Conservation (phyloP, 1,140 invertebrate genomes). For the Drosophila punjabiensis region DNA sequence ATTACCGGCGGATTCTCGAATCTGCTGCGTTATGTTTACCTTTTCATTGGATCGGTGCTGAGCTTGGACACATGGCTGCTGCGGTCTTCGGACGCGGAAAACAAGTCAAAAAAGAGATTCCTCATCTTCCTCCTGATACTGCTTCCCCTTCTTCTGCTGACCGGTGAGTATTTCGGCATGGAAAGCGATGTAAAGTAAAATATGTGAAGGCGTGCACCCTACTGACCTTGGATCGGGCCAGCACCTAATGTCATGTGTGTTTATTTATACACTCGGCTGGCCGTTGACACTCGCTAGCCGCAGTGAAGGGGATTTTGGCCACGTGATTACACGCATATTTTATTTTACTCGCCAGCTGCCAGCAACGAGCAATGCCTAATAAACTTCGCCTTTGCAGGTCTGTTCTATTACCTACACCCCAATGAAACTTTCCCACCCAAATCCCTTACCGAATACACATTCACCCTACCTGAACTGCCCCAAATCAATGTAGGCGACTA, state of each 20-base stretch:
- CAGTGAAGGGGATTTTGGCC: background rate
- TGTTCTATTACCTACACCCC: constrained; percentile 83
- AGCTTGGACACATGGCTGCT: constrained; percentile 86
- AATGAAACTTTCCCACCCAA: constrained; percentile 82
- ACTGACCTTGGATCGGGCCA: constrained; percentile 43
- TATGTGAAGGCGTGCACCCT: constrained; percentile 39
- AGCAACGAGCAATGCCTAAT: constrained; percentile 28
- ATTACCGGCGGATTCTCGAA: constrained; percentile 55
- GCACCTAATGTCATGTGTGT: constrained; percentile 23
- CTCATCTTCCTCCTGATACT: constrained; percentile 84
- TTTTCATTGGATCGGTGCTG: constrained; percentile 83
- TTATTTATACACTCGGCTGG: constrained; percentile 46
- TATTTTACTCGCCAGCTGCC: constrained; percentile 30
- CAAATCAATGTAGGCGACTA: constrained; percentile 69
- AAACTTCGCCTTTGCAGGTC: constrained; percentile 68
- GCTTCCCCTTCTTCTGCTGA: constrained; percentile 85
- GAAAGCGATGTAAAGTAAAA: constrained; percentile 52
- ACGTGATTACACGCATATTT: constrained; percentile 49
- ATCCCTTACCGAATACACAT: constrained; percentile 63
- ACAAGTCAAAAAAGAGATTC: constrained; percentile 79
- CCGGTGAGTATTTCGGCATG: constrained; percentile 84
- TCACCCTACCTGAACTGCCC: constrained; percentile 70
- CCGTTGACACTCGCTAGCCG: constrained; percentile 16
- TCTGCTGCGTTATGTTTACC: constrained; percentile 66
- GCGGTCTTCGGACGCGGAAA: constrained; percentile 67